These are phyloP conservation scores for Chrysopilus asiliformis DNA, from an alignment of 2,888 invertebrate species.

Conservation along the genomic window DNA sequence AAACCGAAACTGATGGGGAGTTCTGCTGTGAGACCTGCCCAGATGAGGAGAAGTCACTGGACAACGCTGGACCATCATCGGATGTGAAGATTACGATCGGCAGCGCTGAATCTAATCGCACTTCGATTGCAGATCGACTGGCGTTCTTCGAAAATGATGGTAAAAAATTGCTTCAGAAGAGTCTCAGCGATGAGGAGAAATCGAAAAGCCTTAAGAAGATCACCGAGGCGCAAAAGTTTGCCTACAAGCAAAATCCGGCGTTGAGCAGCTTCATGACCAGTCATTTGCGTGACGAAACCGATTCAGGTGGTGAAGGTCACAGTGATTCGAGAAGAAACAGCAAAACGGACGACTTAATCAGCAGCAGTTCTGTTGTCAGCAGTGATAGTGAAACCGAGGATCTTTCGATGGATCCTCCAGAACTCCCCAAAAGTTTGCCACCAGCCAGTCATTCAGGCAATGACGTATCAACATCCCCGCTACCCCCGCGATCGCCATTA, in stretches of 20 bases:
- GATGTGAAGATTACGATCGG: neutral
- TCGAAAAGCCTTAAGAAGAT: constrained; percentile 27
- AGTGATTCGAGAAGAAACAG: constrained; percentile 11
- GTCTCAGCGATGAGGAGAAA: constrained; percentile 47
- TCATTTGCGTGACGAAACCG: constrained; percentile 14
- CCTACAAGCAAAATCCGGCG: constrained; percentile 18
- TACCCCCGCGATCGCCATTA: too few relatives aligned
- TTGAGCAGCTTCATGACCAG: constrained; percentile 21
- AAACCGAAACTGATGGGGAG: constrained; percentile 56
- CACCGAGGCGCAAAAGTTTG: constrained; percentile 19
- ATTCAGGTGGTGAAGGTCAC: constrained; percentile 16
- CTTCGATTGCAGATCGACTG: constrained; percentile 24
- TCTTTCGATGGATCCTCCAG: constrained; percentile 16
- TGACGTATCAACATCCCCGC: neutral
- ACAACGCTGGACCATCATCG: constrained; percentile 3
- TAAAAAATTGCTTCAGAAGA: constrained; percentile 26
- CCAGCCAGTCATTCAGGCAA: constrained; percentile 11
- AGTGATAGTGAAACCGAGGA: constrained; percentile 6
- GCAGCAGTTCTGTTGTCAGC: constrained; percentile 15
- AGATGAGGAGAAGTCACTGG: constrained; percentile 48
- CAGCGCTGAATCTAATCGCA: constrained; percentile 14
- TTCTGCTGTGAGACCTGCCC: constrained; percentile 80
- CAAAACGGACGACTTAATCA: constrained; percentile 10
- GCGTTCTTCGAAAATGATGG: constrained; percentile 24
- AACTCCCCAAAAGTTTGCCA: constrained; percentile 21